Percentiles rank a stretch among this genome's conserved stretches.
phyloP scores from a whole-genome alignment of 2,113 vertebrate genomes.

The Felis catus region F.catus_Fca126_mat1.0 CM031419.1:1675001-1675500 shows the following conservation, averaged over 20 bases:
- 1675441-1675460: neutral
- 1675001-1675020: neutral
- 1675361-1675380: too few species aligned
- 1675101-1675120: neutral
- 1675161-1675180: neutral
- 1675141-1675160: rapidly evolving
- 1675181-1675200: too few species aligned
- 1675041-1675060: neutral
- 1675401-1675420: neutral
- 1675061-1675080: rapidly evolving
- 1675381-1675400: too few species aligned
- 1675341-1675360: neutral
- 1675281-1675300: neutral
- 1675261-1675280: rapidly evolving
- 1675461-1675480: neutral
- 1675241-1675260: rapidly evolving
- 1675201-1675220: neutral
- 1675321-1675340: rapidly evolving
- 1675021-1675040: neutral
- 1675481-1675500: rapidly evolving
- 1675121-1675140: rapidly evolving
- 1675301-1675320: rapidly evolving
- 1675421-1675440: neutral
- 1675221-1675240: neutral
- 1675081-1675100: neutral